Evolutionary conservation across 1,140 invertebrate species (phyloP), one percentile per base, ranked within the genome.

Genomic region (Leptonema lineaticorne): DNA sequence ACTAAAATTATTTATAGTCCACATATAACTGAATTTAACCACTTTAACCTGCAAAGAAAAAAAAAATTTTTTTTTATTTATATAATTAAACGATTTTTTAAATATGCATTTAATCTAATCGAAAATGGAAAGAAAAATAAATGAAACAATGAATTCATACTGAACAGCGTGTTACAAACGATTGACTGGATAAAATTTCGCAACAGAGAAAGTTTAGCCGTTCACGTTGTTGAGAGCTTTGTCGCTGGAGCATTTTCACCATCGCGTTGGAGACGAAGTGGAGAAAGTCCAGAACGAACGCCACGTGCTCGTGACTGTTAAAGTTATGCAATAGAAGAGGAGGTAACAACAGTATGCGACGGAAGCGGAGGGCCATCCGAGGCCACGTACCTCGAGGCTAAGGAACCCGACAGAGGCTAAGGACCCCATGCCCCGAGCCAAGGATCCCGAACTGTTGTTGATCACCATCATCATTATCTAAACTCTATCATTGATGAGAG

Each of bases 1-100:
- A 86, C 95, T 98, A 85, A 99, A 99, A 88, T 99, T 99, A 83
- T 98, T 99, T 85, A 99, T 99, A 77, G 97, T 99, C 97, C 97
- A 99, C 94, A 99, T 99, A 83, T 98, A 99, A 84, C 94, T 97
- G 87, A 99, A 99, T 85, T 99, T 99, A 68, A 98, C 95, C 81
- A 99, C 96, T 90, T 99, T 99, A 75, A 99, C 96, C 95, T 99
- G 90, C 72, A 85, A 68, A 58, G 63, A 63, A 41, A 41, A 9
- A 41, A 41, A 41, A 41, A 41, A 41, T 8, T 30, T 16, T 64
- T 28, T 27, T 58, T 26, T 5, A n/a, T n/a, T n/a, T n/a, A 7
- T 57, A 11, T 8, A 22, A 57, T 16, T 11, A 11, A 57, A 5
- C 6, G 53, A 24, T 4, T 57, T 3, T 24, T 6, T 20, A 57